phyloP scores from a whole-genome alignment of 2,797 vertebrate genomes.

The Pangasius krempfi region DNA sequence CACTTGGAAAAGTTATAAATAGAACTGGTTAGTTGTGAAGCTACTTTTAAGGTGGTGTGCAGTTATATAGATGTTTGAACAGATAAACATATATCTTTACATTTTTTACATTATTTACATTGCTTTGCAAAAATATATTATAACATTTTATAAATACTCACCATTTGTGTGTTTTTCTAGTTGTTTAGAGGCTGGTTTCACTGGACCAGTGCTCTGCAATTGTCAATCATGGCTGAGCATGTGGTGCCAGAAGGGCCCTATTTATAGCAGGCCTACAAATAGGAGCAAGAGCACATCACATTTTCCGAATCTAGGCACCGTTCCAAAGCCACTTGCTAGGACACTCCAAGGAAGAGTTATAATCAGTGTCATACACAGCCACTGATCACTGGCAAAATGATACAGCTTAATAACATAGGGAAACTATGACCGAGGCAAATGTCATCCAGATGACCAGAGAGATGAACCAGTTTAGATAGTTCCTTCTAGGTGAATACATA shows the following conservation, averaged over 20 bases:
- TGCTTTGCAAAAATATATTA: slow-evolving; percentile 21
- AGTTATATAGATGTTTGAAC: slow-evolving; percentile 38
- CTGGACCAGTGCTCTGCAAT: slow-evolving; percentile 73
- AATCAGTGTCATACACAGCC: slow-evolving; percentile 22
- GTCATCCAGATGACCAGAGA: background rate
- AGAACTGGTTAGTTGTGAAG: slow-evolving; percentile 67
- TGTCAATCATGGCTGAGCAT: slow-evolving; percentile 81
- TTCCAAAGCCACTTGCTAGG: slow-evolving; percentile 54
- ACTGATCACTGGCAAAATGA: slow-evolving; percentile 11
- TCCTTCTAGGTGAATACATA: background rate
- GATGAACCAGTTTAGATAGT: background rate
- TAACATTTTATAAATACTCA: slow-evolving; percentile 64
- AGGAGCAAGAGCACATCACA: slow-evolving; percentile 79
- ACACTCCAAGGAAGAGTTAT: slow-evolving; percentile 55
- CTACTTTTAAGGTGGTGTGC: slow-evolving; percentile 55
- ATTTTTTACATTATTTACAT: too few relatives aligned
- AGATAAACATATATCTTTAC: too few relatives aligned
- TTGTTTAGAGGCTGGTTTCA: slow-evolving; percentile 69
- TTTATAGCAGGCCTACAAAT: slow-evolving; percentile 84
- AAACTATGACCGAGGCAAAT: background rate
- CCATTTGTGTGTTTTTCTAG: slow-evolving; percentile 72
- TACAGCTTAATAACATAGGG: background rate
- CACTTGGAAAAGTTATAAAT: slow-evolving; percentile 74
- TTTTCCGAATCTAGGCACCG: slow-evolving; percentile 76
- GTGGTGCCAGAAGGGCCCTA: slow-evolving; percentile 78